A percentile compares a stretch with the other conserved stretches of the same genome.
Evolutionary conservation across 2,888 invertebrate genomes (phyloP).

Genomic region (Anaspis maculata): DNA sequence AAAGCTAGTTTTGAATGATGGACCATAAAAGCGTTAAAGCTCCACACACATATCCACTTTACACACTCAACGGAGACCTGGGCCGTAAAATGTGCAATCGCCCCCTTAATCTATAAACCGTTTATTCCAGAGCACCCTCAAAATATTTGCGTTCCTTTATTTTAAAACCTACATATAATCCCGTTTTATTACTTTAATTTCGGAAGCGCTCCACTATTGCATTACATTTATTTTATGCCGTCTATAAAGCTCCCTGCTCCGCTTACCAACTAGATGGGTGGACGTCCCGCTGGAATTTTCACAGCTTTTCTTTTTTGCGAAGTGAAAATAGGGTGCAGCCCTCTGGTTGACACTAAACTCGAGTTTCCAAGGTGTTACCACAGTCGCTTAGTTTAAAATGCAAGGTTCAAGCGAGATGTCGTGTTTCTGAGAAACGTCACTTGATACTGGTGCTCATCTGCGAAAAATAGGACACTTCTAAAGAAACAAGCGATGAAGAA

Average conservation of each 20-base stretch:
- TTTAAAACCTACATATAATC: constrained; percentile 26
- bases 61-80: constrained; percentile 2
- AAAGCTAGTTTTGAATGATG: constrained; percentile 5
- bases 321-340: no score
- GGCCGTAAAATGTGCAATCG: constrained; percentile 12
- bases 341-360: no score
- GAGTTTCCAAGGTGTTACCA: no score
- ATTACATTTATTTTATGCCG: constrained; percentile 22
- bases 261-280: no score
- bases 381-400: no score
- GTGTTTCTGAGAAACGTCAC: no score
- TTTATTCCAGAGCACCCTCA: constrained; percentile 18
- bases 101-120: constrained; percentile 18
- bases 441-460: no score
- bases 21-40: constrained; percentile 2
- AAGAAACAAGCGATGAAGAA: no score
- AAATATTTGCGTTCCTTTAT: constrained; percentile 25
- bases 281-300: no score
- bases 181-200: constrained; percentile 32
- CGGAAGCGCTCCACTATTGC: constrained; percentile 24
- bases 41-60: constrained; percentile 3
- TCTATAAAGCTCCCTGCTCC: constrained; percentile 23
- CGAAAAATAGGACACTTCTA: no score
- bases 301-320: no score
- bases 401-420: no score